Percentiles rank a stretch among this genome's conserved stretches.
These are phyloP conservation scores for Heliconius nattereri DNA, from an alignment of 1,140 invertebrate species.

Conservation along the genomic window DNA sequence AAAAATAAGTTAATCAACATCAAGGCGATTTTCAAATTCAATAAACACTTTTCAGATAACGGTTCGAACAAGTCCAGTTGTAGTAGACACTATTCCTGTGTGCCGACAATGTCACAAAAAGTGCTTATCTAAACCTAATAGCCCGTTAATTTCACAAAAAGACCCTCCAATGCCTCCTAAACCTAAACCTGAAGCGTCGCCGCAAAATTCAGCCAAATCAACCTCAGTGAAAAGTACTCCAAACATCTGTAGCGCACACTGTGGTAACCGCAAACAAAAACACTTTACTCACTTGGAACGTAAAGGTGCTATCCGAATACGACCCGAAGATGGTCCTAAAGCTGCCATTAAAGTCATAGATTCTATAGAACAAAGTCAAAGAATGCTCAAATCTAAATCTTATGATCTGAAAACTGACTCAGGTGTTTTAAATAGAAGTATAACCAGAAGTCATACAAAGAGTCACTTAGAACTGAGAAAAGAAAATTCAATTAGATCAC, in stretches of 20 bases:
- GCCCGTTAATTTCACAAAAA: constrained; percentile 76
- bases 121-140: constrained; percentile 83
- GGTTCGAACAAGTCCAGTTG: constrained; percentile 85
- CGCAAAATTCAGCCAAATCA: constrained; percentile 68
- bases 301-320: constrained; percentile 75
- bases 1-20: background rate
- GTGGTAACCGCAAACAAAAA: constrained; percentile 67
- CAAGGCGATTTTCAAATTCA: background rate
- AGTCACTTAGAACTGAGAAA: constrained; percentile 72
- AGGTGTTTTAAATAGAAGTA: constrained; percentile 59
- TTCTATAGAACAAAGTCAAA: constrained; percentile 76
- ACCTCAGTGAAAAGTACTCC: constrained; percentile 68
- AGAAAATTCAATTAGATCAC: constrained; percentile 70
- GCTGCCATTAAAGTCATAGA: constrained; percentile 76
- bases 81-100: constrained; percentile 84
- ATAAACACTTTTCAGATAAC: constrained; percentile 82
- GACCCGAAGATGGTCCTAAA: constrained; percentile 73
- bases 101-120: constrained; percentile 88
- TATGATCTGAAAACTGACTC: constrained; percentile 76
- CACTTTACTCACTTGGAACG: constrained; percentile 72
- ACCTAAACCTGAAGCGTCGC: constrained; percentile 63
- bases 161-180: constrained; percentile 62
- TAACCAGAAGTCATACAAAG: constrained; percentile 63
- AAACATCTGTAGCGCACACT: constrained; percentile 70
- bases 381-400: constrained; percentile 75